Conservation (phyloP, 2,797 vertebrate species). For the Amblyraja radiata region DNA sequence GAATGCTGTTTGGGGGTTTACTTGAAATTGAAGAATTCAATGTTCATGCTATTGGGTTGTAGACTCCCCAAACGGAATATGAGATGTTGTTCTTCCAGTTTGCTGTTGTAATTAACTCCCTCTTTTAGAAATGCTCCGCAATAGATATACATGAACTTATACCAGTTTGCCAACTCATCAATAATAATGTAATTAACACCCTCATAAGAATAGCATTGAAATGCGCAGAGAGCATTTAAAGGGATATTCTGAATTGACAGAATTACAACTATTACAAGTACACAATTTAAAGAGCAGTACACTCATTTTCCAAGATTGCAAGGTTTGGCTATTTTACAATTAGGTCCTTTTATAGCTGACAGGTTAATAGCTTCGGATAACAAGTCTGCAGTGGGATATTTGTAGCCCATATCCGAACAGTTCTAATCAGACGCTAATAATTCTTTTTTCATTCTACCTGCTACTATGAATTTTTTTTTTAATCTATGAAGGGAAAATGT, state of each 20-base stretch:
- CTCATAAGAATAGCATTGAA: neutral
- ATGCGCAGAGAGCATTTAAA: neutral
- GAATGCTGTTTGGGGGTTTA: too few species aligned
- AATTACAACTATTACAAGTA: neutral
- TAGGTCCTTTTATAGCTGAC: neutral
- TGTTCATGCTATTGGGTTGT: too few species aligned
- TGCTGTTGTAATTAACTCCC: neutral
- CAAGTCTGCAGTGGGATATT: neutral
- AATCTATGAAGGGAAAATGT: neutral
- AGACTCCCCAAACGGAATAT: too few species aligned
- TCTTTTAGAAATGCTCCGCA: neutral
- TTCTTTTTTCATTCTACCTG: neutral
- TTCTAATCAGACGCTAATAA: neutral
- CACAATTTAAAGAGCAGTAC: neutral
- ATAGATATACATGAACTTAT: neutral
- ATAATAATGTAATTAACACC: neutral
- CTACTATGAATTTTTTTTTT: neutral
- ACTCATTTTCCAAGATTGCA: neutral
- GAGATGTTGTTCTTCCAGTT: too few species aligned
- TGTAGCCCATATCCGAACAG: neutral
- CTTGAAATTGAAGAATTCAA: too few species aligned
- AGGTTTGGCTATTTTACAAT: neutral
- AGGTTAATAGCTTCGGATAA: neutral
- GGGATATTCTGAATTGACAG: neutral
- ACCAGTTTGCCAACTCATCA: neutral